Evolutionary conservation across 2,113 vertebrate species (phyloP).

Genomic region (Anthoscopus minutus): DNA sequence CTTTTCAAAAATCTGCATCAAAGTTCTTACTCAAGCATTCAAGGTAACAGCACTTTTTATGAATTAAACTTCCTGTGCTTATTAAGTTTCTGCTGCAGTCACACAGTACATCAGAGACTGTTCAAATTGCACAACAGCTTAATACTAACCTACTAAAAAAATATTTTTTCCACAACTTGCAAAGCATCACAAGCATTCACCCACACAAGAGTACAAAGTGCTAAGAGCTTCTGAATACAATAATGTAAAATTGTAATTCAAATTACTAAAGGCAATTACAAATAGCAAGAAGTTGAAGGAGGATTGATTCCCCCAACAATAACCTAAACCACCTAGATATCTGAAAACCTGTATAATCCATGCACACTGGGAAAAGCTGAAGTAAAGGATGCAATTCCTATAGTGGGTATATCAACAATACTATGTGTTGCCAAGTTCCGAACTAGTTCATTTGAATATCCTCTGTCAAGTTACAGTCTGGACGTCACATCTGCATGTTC

Average conservation of each 20-base stretch:
- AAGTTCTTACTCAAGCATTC: not conserved
- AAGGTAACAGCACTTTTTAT: not conserved
- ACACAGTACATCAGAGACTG: not conserved
- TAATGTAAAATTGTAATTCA: not conserved
- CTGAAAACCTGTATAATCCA: not conserved
- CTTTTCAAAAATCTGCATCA: not conserved
- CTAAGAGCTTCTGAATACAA: conserved; percentile 3
- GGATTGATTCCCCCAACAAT: not conserved
- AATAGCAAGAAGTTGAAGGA: not conserved
- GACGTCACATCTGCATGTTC: not conserved
- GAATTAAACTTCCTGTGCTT: conserved; percentile 25
- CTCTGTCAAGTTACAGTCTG: not conserved
- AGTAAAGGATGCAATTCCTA: not conserved
- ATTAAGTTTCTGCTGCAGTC: conserved; percentile 2
- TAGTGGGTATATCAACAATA: not conserved
- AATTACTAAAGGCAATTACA: not conserved
- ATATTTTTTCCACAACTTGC: not conserved
- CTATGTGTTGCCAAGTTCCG: not conserved
- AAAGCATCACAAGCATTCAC: conserved; percentile 41
- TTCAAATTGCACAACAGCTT: conserved; percentile 16
- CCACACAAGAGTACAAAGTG: conserved; percentile 11
- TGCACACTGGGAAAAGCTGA: not conserved
- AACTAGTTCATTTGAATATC: not conserved
- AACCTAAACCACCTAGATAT: not conserved
- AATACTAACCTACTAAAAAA: conserved; percentile 2